Conservation (phyloP, 2,797 vertebrate species). For the Pygocentrus nattereri region DNA sequence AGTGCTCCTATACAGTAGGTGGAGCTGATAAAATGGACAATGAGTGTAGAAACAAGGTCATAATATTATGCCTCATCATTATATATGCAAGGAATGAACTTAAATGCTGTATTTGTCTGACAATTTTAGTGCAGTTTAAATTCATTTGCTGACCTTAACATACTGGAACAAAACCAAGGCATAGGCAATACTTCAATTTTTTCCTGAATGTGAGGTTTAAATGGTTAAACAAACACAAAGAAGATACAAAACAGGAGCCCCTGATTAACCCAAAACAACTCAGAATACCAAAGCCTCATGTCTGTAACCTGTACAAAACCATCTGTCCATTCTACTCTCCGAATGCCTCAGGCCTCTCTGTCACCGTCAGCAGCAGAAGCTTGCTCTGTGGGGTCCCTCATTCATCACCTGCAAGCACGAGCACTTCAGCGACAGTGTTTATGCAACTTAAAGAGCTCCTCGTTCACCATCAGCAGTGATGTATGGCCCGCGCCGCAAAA, state of each 20-base stretch:
- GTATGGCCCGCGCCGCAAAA: slow-evolving; percentile 37
- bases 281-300: not conserved
- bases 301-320: slow-evolving; percentile 17
- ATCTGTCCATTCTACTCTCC: not conserved
- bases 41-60: too few relatives aligned
- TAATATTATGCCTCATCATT: too few relatives aligned
- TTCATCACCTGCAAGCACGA: slow-evolving; percentile 52
- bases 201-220: too few relatives aligned
- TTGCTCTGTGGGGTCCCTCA: slow-evolving; percentile 30
- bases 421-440: slow-evolving; percentile 54
- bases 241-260: not conserved
- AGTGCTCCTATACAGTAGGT: too few relatives aligned
- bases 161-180: too few relatives aligned
- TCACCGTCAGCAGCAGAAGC: slow-evolving; percentile 29
- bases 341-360: slow-evolving; percentile 1
- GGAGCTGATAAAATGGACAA: too few relatives aligned
- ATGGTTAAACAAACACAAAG: too few relatives aligned
- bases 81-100: too few relatives aligned
- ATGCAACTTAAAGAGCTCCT: slow-evolving; percentile 57
- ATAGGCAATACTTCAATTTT: too few relatives aligned
- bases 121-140: too few relatives aligned
- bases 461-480: slow-evolving; percentile 49
- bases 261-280: not conserved
- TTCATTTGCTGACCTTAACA: too few relatives aligned
- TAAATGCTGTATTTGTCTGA: too few relatives aligned